Evolutionary conservation across 2,113 vertebrate species (phyloP).

Genomic region (Syngnathus floridae): DNA sequence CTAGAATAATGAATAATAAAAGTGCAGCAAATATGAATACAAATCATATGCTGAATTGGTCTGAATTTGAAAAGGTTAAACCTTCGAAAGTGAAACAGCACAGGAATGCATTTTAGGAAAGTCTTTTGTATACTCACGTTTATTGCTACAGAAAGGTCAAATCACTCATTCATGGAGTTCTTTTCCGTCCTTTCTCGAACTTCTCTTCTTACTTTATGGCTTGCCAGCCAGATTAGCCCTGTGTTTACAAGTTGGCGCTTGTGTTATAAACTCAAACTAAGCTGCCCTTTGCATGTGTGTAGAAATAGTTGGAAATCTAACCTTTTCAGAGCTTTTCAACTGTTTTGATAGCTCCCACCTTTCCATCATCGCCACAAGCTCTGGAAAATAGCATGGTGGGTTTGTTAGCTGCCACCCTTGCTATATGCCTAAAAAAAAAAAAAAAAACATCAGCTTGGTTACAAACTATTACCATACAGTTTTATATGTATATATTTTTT

Average conservation of each 20-base stretch:
- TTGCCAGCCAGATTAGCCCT: constrained; percentile 54
- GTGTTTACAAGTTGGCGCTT: constrained; percentile 68
- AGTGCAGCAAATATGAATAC: constrained; percentile 11
- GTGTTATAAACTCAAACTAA: constrained; percentile 63
- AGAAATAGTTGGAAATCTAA: constrained; percentile 67
- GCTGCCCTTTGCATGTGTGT: constrained; percentile 63
- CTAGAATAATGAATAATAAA: neutral
- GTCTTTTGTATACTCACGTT: constrained; percentile 61
- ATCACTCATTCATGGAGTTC: constrained; percentile 64
- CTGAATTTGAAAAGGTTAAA: constrained; percentile 35
- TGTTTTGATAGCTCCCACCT: constrained; percentile 66
- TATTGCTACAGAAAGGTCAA: constrained; percentile 72
- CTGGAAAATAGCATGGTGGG: constrained; percentile 51
- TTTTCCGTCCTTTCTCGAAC: constrained; percentile 62
- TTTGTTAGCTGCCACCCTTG: constrained; percentile 1
- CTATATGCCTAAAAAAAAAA: neutral
- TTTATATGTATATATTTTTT: too few species aligned
- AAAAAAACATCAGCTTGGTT: neutral
- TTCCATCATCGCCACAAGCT: constrained; percentile 56
- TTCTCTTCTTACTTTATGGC: constrained; percentile 57
- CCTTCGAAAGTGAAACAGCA: constrained; percentile 35
- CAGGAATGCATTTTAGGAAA: constrained; percentile 62
- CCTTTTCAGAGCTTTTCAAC: constrained; percentile 62
- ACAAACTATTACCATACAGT: neutral
- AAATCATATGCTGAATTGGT: neutral